These are phyloP conservation scores for Herpailurus yagouaroundi DNA, from an alignment of 2,113 vertebrate species.

Conservation along the genomic window DNA sequence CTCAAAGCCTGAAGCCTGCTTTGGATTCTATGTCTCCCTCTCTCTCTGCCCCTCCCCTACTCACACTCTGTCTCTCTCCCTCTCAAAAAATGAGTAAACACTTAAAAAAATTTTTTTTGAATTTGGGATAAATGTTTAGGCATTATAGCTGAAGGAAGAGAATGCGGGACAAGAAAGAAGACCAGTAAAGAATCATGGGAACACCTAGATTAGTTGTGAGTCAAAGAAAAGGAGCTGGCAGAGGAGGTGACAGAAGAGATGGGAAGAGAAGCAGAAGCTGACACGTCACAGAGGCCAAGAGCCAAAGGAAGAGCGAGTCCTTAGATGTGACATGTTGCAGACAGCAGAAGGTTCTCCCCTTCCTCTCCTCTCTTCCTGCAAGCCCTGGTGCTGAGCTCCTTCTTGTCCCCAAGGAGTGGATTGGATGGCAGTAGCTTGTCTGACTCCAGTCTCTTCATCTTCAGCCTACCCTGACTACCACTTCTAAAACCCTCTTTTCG, in stretches of 20 bases:
- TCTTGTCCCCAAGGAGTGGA: not conserved
- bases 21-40: too few relatives aligned
- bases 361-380: rapidly evolving
- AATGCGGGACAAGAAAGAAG: not conserved
- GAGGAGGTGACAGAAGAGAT: not conserved
- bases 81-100: too few relatives aligned
- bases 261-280: not conserved
- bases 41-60: too few relatives aligned
- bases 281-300: not conserved
- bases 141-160: not conserved
- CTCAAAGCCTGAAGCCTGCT: too few relatives aligned
- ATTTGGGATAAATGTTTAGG: not conserved
- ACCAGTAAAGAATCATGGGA: not conserved
- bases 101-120: too few relatives aligned
- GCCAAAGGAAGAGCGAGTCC: not conserved
- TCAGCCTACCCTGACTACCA: not conserved
- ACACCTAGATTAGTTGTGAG: not conserved
- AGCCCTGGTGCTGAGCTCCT: not conserved
- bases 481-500: slow-evolving; percentile 25
- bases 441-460: not conserved
- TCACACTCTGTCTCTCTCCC: too few relatives aligned
- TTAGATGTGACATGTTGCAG: not conserved
- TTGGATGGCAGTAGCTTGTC: not conserved
- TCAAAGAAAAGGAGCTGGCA: not conserved
- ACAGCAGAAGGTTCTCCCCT: not conserved